Evolutionary conservation across 2,888 invertebrate species (phyloP).

Genomic region (Empis livida): DNA sequence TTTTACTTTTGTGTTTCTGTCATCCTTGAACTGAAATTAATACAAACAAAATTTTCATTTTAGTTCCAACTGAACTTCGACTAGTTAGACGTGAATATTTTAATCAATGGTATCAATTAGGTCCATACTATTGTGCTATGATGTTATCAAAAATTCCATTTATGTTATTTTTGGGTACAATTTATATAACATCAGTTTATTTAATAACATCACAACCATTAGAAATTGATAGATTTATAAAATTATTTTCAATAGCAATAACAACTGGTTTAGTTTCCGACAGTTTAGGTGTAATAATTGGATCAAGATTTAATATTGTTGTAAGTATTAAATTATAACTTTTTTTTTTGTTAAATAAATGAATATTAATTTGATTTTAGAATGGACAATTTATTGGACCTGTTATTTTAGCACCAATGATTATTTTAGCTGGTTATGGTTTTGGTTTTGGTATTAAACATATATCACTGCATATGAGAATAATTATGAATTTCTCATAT

Average conservation of each 20-base stretch:
- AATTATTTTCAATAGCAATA: conserved; percentile 58
- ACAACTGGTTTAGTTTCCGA: conserved; percentile 64
- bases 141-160: conserved; percentile 58
- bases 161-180: conserved; percentile 51
- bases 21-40: no score
- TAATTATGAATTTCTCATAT: conserved; percentile 72
- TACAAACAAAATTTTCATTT: no score
- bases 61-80: conserved; percentile 68
- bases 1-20: no score
- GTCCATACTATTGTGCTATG: conserved; percentile 64
- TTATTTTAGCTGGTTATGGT: conserved; percentile 76
- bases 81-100: conserved; percentile 70
- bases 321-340: conserved; percentile 53
- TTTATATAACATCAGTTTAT: conserved; percentile 60
- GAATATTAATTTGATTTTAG: conserved; percentile 33
- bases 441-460: conserved; percentile 62
- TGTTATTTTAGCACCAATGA: conserved; percentile 70
- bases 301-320: conserved; percentile 60
- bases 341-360: background rate
- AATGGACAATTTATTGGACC: conserved; percentile 86
- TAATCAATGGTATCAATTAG: conserved; percentile 71
- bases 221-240: conserved; percentile 49
- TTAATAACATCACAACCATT: conserved; percentile 63
- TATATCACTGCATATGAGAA: conserved; percentile 58
- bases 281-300: conserved; percentile 61